These are phyloP conservation scores for Caenorhabditis sp. DNA, from an alignment of 2,888 invertebrate species.

Conservation along the genomic window DNA sequence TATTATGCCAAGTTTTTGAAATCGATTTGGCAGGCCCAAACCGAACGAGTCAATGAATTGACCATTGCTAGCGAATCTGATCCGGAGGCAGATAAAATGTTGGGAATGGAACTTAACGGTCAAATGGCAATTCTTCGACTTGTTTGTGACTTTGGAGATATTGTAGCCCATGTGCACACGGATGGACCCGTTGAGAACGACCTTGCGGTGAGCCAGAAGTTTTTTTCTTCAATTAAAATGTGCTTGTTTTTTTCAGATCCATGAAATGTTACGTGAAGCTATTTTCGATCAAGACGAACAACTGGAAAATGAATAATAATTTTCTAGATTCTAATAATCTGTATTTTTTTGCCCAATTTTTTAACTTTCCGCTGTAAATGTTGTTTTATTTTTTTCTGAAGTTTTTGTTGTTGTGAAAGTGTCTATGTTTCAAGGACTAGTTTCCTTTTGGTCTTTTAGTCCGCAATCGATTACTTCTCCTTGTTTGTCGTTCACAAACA, in stretches of 20 bases:
- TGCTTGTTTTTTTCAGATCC: background rate
- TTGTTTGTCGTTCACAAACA: background rate
- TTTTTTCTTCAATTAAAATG: background rate
- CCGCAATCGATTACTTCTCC: background rate
- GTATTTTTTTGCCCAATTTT: background rate
- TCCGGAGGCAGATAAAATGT: too few relatives aligned
- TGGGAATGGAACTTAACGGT: constrained; percentile 21
- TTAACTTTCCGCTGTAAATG: background rate
- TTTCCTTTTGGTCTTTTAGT: background rate
- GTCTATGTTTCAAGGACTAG: background rate
- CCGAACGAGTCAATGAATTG: constrained; percentile 4
- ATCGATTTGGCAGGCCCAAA: constrained; percentile 24
- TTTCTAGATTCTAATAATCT: too few relatives aligned
- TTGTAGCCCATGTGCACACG: background rate
- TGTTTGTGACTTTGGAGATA: constrained; percentile 20
- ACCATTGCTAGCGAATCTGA: too few relatives aligned
- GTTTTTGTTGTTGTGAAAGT: background rate
- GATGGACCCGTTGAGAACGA: background rate
- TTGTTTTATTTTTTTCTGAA: background rate
- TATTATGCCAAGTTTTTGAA: constrained; percentile 23
- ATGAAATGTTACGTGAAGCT: background rate
- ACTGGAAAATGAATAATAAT: background rate
- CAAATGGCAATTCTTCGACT: constrained; percentile 24
- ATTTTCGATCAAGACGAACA: constrained; percentile 24
- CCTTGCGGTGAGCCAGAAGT: background rate